Evolutionary conservation across 2,797 vertebrate species (phyloP).

Genomic region (Ptychobarbus kaznakovi): DNA sequence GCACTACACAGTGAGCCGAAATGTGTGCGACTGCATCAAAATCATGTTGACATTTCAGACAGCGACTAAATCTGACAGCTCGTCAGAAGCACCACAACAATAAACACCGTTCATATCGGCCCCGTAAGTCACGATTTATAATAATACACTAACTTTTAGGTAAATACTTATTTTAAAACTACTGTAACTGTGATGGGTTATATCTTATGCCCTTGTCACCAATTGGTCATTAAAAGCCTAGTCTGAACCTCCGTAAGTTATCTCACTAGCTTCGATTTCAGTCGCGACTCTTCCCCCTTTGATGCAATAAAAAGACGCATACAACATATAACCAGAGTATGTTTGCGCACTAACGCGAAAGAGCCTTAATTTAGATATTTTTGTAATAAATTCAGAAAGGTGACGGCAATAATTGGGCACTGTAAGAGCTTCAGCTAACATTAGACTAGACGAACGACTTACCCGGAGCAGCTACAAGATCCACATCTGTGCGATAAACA

Average conservation of each 20-base stretch:
- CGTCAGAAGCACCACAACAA: conserved; percentile 57
- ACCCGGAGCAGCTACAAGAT: conserved; percentile 73
- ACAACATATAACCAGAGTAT: background rate
- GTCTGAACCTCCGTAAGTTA: background rate
- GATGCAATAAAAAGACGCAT: conserved; percentile 26
- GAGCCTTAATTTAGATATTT: background rate
- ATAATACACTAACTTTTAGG: background rate
- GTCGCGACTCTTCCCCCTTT: conserved; percentile 43
- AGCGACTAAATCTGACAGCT: conserved; percentile 73
- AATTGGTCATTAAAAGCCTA: conserved; percentile 10
- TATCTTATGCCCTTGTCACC: background rate
- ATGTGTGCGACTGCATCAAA: conserved; percentile 27
- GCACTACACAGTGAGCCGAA: background rate
- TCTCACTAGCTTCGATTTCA: conserved; percentile 56
- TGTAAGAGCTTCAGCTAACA: conserved; percentile 51
- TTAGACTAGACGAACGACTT: conserved; percentile 70
- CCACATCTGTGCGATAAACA: conserved; percentile 78
- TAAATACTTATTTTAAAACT: background rate
- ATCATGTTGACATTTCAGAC: conserved; percentile 65
- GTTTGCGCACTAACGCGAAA: background rate
- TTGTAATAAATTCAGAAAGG: background rate
- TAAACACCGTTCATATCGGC: conserved; percentile 27
- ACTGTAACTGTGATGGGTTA: background rate
- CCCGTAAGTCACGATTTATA: background rate
- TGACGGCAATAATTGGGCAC: background rate